Evolutionary conservation across 2,888 invertebrate genomes (phyloP).

Genomic region (Xanthia icteritia): DNA sequence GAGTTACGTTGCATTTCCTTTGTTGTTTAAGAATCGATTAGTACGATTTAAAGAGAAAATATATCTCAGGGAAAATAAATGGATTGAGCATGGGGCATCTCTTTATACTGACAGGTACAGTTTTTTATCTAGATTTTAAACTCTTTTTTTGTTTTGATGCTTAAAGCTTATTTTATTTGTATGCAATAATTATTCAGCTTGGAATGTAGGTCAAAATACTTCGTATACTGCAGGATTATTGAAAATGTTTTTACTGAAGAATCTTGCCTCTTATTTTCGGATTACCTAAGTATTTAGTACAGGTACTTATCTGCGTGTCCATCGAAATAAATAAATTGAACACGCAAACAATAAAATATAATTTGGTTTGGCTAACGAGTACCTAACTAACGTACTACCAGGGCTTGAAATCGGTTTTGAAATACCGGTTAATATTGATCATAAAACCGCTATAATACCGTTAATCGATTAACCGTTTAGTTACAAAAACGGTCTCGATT

Average conservation of each 20-base stretch:
- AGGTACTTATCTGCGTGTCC: background rate
- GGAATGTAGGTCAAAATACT: background rate
- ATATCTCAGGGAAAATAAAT: background rate
- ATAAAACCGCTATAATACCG: too few relatives aligned
- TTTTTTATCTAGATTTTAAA: background rate
- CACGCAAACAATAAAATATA: background rate
- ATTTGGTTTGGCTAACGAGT: background rate
- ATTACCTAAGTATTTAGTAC: background rate
- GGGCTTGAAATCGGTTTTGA: too few relatives aligned
- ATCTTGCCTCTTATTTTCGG: background rate
- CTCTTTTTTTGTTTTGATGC: background rate
- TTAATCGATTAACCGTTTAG: too few relatives aligned
- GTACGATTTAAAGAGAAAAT: background rate
- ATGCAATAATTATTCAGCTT: background rate
- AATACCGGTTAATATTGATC: too few relatives aligned
- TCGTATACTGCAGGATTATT: background rate
- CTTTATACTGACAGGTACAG: background rate
- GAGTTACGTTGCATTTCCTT: slow-evolving; percentile 23
- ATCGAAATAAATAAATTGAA: background rate
- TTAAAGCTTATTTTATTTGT: background rate
- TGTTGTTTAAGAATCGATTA: slow-evolving; percentile 22
- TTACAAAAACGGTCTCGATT: too few relatives aligned
- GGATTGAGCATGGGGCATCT: background rate
- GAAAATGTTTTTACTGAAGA: background rate
- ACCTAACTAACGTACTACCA: background rate